Percentiles rank a stretch among this genome's conserved stretches.
These are phyloP conservation scores for Tricholauxania praeusta DNA, from an alignment of 2,888 invertebrate species.

Conservation along the genomic window DNA sequence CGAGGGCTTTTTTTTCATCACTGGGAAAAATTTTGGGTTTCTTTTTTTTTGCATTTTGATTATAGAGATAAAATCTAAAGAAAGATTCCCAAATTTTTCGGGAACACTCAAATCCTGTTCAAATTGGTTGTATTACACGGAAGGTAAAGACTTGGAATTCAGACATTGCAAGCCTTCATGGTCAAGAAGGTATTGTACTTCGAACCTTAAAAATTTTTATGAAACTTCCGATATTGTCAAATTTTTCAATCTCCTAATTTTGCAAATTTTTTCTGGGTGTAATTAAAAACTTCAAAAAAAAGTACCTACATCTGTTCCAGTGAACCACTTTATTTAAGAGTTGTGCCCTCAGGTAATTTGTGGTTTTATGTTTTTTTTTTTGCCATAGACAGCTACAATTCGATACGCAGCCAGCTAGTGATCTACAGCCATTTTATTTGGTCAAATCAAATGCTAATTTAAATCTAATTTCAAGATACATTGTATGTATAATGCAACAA, in stretches of 20 bases:
- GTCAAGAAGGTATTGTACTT: too few species aligned
- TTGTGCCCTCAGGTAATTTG: not conserved
- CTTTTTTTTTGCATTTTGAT: too few species aligned
- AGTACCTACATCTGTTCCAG: not conserved
- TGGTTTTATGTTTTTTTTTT: not conserved
- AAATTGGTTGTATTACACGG: too few species aligned
- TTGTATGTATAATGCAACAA: not conserved
- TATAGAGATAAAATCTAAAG: too few species aligned
- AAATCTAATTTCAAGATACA: slow-evolving; percentile 56
- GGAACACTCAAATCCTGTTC: too few species aligned
- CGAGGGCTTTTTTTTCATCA: not conserved
- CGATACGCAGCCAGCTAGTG: not conserved
- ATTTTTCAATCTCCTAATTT: too few species aligned
- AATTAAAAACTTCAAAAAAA: not conserved
- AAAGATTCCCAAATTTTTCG: too few species aligned
- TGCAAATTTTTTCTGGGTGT: not conserved
- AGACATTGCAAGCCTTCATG: too few species aligned
- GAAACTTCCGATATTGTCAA: too few species aligned
- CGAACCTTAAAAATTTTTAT: too few species aligned
- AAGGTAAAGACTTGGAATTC: too few species aligned
- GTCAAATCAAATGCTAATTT: slow-evolving; percentile 59
- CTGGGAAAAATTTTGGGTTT: not conserved
- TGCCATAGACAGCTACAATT: too few species aligned
- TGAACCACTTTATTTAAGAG: not conserved
- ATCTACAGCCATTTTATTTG: slow-evolving; percentile 39